Evolutionary conservation across 2,888 invertebrate species (phyloP).

Genomic region (Cacoxenus indagator): DNA sequence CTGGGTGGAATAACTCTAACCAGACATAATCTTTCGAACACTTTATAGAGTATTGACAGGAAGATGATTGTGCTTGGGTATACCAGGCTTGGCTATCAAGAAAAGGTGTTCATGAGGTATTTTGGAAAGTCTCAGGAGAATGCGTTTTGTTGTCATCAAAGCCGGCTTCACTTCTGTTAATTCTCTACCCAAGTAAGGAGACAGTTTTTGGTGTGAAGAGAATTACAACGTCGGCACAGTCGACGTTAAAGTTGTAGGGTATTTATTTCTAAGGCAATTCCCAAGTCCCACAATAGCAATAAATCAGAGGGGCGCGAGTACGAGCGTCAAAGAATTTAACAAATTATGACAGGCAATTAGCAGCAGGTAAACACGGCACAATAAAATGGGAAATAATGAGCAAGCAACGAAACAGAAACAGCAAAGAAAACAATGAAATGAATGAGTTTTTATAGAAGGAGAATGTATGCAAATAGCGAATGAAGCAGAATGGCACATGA

Average conservation of each 20-base stretch:
- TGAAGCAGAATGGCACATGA: slow-evolving; percentile 26
- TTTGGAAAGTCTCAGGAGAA: too few species aligned
- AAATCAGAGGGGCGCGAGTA: not conserved
- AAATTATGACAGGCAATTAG: slow-evolving; percentile 44
- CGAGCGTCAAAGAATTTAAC: slow-evolving; percentile 23
- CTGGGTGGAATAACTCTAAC: too few species aligned
- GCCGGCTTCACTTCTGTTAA: too few species aligned
- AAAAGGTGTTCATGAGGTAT: too few species aligned
- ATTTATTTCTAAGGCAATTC: not conserved
- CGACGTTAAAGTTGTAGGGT: not conserved
- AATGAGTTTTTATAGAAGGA: not conserved
- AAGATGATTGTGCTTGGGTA: too few species aligned
- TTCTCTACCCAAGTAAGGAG: too few species aligned
- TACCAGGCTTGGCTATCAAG: too few species aligned
- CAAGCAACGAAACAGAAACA: slow-evolving; percentile 8
- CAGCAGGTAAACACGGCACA: slow-evolving; percentile 21
- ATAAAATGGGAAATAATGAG: slow-evolving; percentile 26
- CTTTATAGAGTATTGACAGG: too few species aligned
- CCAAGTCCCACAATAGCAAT: not conserved
- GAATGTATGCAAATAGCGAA: slow-evolving; percentile 16
- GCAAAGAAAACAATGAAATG: not conserved
- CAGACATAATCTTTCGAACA: too few species aligned
- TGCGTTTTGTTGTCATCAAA: too few species aligned
- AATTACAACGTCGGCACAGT: too few species aligned
- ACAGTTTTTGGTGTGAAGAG: too few species aligned